Evolutionary conservation across 2,797 vertebrate genomes (phyloP).

Genomic region (Enteromius fasciolatus): DNA sequence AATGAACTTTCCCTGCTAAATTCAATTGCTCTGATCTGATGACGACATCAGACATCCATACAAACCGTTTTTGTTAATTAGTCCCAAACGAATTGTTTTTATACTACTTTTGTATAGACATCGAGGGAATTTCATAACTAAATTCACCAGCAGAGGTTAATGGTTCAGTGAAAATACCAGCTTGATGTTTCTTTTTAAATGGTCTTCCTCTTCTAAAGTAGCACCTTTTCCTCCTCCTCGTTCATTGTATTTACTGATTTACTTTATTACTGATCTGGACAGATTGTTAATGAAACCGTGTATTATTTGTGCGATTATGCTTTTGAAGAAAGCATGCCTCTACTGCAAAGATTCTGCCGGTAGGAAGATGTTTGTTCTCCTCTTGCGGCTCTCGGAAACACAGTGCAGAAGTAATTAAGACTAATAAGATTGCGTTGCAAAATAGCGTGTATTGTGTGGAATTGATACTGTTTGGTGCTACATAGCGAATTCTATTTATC

Average conservation of each 20-base stretch:
- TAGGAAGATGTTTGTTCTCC: background rate
- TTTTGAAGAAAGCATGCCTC: constrained; percentile 11
- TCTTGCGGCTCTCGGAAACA: background rate
- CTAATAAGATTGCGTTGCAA: background rate
- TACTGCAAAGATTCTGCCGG: background rate
- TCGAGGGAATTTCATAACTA: background rate
- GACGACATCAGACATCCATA: background rate
- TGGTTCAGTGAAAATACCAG: constrained; percentile 9
- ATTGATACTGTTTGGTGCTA: constrained; percentile 7
- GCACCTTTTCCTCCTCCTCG: background rate
- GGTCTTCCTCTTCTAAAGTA: constrained; percentile 26
- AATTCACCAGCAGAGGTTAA: constrained; percentile 29
- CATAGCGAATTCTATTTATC: background rate
- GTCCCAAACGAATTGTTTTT: background rate
- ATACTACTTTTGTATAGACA: constrained; percentile 21
- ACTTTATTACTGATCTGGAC: constrained; percentile 4
- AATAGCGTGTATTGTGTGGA: background rate
- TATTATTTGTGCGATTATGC: constrained; percentile 8
- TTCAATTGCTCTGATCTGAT: constrained; percentile 21
- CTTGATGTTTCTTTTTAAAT: background rate
- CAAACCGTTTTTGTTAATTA: background rate
- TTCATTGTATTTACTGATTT: background rate
- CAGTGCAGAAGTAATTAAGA: background rate
- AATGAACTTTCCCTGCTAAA: constrained; percentile 25
- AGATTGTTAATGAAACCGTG: background rate